A percentile compares a stretch with the other conserved stretches of the same genome.
Conservation (phyloP, 2,113 vertebrate species). For the Rhinichthys klamathensis region DNA sequence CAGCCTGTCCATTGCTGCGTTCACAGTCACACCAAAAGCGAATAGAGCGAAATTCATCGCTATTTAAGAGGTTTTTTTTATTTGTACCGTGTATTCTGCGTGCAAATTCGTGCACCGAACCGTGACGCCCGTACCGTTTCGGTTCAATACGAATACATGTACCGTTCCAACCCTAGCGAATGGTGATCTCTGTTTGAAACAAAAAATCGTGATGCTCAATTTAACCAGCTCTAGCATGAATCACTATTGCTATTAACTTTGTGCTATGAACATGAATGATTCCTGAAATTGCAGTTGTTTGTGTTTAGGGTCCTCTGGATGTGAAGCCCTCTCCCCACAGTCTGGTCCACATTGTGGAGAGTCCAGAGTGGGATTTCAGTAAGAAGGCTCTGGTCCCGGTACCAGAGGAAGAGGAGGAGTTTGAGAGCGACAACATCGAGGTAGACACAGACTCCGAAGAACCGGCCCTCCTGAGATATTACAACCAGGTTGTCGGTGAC, state of each 20-base stretch:
- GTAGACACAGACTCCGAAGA: slow-evolving; percentile 78
- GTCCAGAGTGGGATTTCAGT: slow-evolving; percentile 66
- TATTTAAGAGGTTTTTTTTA: too few relatives aligned
- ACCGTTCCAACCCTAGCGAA: too few relatives aligned
- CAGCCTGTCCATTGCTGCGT: too few relatives aligned
- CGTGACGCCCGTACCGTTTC: too few relatives aligned
- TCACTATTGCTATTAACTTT: not conserved
- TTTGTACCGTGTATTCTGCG: too few relatives aligned
- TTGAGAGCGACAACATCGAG: slow-evolving; percentile 69
- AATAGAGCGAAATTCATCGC: too few relatives aligned
- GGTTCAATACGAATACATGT: too few relatives aligned
- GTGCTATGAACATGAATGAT: not conserved
- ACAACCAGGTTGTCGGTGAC: slow-evolving; percentile 87
- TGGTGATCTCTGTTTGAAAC: too few relatives aligned
- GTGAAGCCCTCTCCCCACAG: slow-evolving; percentile 89
- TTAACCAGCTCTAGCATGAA: too few relatives aligned
- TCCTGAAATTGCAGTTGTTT: slow-evolving; percentile 5
- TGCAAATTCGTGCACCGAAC: too few relatives aligned
- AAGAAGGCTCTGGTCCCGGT: slow-evolving; percentile 86
- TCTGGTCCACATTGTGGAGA: slow-evolving; percentile 88
- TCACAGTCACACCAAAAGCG: too few relatives aligned
- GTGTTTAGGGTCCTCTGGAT: slow-evolving; percentile 70
- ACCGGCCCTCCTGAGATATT: slow-evolving; percentile 81
- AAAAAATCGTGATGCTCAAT: too few relatives aligned
- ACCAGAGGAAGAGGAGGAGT: slow-evolving; percentile 74